Base-by-base conservation (phyloP, 2,797 vertebrate species). In the Loriculus beryllinus region DNA sequence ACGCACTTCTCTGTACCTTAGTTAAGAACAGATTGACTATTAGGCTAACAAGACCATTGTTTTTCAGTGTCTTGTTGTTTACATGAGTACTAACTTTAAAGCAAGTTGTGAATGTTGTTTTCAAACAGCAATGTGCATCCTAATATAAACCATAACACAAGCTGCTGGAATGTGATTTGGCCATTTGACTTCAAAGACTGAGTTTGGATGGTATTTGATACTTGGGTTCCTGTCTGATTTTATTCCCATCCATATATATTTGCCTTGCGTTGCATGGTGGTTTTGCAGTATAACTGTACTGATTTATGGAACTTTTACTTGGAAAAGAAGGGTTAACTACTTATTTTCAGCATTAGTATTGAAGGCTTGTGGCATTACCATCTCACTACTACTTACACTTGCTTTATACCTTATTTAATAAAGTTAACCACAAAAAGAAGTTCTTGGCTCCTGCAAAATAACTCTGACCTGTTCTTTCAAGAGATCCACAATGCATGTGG, bases 41-140 rank as follows among this genome's bases (percentile, higher is more conserved):
- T n/a, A 56, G 17, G 3, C 62, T 77, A 57, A 33, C 45, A 70
- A 6, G 40, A 59, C 42, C 54, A 25, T 81, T 95, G 93, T 48
- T 86, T 94, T 90, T 82, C 18, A 9, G 45, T 63, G 83, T 86
- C 64, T n/a, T 33, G 28, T 51, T 51, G 18, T 31, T 74, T 29
- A 31, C 22, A 10, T 28, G 21, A 92, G 82, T 52, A 65, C 79
- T 97, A 97, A 96, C 47, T 47, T n/a, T 29, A 42, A 81, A 75
- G 28, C 26, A 67, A 28, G 13, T 65, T 20, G 4, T 29, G 54
- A 33, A n/a, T 25, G 22, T 16, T 57, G 39, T 52, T 51, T 62
- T 37, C 21, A 28, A 69, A 59, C 29, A 77, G 19, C 26, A 43
- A 47, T 2, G 5, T 31, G 12, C n/a, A 33, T n/a, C 21, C 59